Evolutionary conservation across 92 coral and sea anemone genomes (phyloP), one percentile per base, ranked within the genome.

Genomic region (Porites evermanni): DNA sequence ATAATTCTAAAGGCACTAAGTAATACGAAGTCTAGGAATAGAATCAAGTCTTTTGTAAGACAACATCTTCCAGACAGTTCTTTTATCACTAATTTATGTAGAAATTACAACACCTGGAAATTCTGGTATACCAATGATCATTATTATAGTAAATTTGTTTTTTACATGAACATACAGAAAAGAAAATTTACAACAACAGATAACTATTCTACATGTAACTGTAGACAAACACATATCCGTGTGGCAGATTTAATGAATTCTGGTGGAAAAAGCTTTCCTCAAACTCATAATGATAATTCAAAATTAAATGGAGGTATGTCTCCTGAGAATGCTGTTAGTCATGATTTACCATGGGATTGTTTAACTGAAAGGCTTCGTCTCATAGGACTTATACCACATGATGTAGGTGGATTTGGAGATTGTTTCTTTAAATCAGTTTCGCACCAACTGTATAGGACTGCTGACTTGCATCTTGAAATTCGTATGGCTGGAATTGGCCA

Each of bases 321-420:
- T 74, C 81, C 88, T 61, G 79, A 73, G 14, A 53, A 60, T 4
- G 60, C 6, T 78, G 76, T 61, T 24, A 78, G 17, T 18, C 59
- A 51, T 72, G 72, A 51, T 52, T 78, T 79, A 18, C 59, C 84
- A 17, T 78, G 70, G 84, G 58, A 64, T 86, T 8, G 58, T 78
- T 64, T 78, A 65, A 23, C 84, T 79, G 88, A 67, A 54, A 88
- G 88, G 52, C 74, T 91, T 54, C 58, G 77, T 24, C 79, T 64
- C 65, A 82, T 86, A 64, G 74, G 88, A 7, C 81, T 85, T 60
- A 74, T 78, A 80, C 90, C 87, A 72, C 73, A 85, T 56, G 89
- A 90, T 80, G 93, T 90, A 21, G 93, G 87, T 67, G 93, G 93
- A 56, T 77, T 70, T 77, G 87, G 93, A 64, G 89, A 89, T 52